Evolutionary conservation across 1,140 invertebrate genomes (phyloP), one percentile per base, ranked within the genome.

Genomic region (Chrysomallon squamiferum): DNA sequence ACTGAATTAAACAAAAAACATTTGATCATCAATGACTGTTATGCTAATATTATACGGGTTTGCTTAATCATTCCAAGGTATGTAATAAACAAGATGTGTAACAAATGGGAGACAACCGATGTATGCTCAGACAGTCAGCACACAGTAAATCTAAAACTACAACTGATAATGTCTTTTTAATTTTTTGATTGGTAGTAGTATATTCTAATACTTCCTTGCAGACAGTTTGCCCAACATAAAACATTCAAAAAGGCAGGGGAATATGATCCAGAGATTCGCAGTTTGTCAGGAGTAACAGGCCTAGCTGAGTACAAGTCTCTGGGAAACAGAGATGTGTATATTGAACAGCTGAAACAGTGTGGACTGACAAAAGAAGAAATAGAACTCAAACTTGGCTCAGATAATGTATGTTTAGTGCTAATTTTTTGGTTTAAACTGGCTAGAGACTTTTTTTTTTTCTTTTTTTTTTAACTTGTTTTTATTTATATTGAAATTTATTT

Each of bases 351-450:
- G 32, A 71, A 68, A 30, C 65, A 72, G 47, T 78, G 71, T 72
- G 80, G 78, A 25, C 66, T 82, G 32, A 76, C 72, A 15, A 71
- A 77, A 18, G 78, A 79, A 13, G 80, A 82, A 50, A 73, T 82
- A 18, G 25, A 66, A 25, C 68, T 79, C 2, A 77, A 79, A 59
- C 30, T 82, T n/a, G 38, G 43, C 20, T 22, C 49, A 70, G 50
- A 49, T 61, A 33, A 25, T 25, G 5, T 25, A 38, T 3, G 18
- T 38, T 32, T 18, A 5, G 45, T 22, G 25, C 45, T 11, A n/a
- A n/a, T n/a, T n/a, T n/a, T n/a, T n/a, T n/a, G n/a, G n/a, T n/a
- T n/a, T n/a, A n/a, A n/a, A n/a, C n/a, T n/a, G n/a, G n/a, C n/a
- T 20, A 47, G 41, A 0, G 29, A n/a, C 1, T 61, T 22, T 60